Conservation (phyloP, 1,140 invertebrate species). For the Neuroterus valhalla region DNA sequence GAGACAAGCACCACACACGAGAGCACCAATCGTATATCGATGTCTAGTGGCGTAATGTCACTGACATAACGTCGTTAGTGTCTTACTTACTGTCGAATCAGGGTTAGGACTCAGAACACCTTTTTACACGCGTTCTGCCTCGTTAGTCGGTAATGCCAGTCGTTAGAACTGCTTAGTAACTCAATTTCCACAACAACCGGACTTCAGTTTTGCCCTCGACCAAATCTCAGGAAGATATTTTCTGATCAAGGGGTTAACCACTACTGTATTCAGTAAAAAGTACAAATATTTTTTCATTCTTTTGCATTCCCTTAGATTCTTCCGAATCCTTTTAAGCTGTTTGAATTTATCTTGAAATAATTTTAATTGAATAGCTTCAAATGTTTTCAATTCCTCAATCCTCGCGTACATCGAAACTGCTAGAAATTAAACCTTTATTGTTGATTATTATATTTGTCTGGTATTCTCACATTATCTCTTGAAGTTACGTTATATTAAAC, state of each 20-base stretch:
- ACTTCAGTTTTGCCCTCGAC: not conserved
- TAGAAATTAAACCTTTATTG: too few relatives aligned
- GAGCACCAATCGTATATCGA: not conserved
- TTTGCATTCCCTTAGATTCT: too few relatives aligned
- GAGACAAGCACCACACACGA: conserved; percentile 24
- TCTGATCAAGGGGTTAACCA: not conserved
- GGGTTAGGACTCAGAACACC: conserved; percentile 45
- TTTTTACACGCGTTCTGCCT: conserved; percentile 45
- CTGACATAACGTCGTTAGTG: conserved; percentile 53
- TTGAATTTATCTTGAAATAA: too few relatives aligned
- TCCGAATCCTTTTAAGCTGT: too few relatives aligned
- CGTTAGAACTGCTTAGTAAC: conserved; percentile 48
- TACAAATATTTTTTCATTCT: too few relatives aligned
- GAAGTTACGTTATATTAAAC: too few relatives aligned
- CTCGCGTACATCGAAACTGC: too few relatives aligned
- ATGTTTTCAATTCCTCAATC: too few relatives aligned
- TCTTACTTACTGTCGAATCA: conserved; percentile 55
- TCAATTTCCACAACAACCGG: conserved; percentile 34
- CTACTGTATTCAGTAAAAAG: too few relatives aligned
- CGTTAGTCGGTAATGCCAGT: conserved; percentile 46
- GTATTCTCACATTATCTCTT: too few relatives aligned
- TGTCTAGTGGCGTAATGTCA: conserved; percentile 28
- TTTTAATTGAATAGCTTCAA: too few relatives aligned
- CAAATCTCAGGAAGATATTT: not conserved
- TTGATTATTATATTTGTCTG: too few relatives aligned